Percentiles rank a stretch among this genome's conserved stretches.
Conservation (phyloP, 1,140 invertebrate genomes). For the Ditylenchus dipsaci region DNA sequence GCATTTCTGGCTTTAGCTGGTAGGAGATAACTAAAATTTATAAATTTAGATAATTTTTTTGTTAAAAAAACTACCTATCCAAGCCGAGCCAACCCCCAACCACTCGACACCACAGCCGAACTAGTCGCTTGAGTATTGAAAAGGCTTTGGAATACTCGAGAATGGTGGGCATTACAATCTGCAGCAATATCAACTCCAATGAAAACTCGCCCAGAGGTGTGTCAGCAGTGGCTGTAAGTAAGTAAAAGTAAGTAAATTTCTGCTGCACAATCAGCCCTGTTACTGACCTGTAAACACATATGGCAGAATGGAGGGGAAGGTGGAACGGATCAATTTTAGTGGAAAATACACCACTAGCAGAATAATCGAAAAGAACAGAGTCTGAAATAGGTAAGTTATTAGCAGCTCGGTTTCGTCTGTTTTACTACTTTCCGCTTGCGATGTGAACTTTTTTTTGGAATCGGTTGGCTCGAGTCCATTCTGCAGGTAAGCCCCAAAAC, state of each 20-base stretch:
- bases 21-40: slow-evolving; percentile 15
- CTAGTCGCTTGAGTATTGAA: slow-evolving; percentile 80
- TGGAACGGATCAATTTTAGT: slow-evolving; percentile 74
- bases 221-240: slow-evolving; percentile 69
- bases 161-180: slow-evolving; percentile 88
- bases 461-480: too few species aligned
- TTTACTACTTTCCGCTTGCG: too few species aligned
- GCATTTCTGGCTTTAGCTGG: slow-evolving; percentile 12
- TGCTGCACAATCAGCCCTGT: too few species aligned
- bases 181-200: slow-evolving; percentile 83
- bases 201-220: slow-evolving; percentile 77
- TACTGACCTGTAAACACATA: slow-evolving; percentile 89
- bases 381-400: slow-evolving; percentile 50
- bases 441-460: too few species aligned
- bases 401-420: too few species aligned
- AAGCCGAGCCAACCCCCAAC: slow-evolving; percentile 61
- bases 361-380: slow-evolving; percentile 86
- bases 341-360: slow-evolving; percentile 92
- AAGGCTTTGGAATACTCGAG: slow-evolving; percentile 91
- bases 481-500: too few species aligned
- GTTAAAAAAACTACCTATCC: slow-evolving; percentile 5
- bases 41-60: neutral
- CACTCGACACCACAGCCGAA: slow-evolving; percentile 79
- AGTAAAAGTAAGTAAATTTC: too few species aligned
- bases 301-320: slow-evolving; percentile 81